Conservation (phyloP, 1,140 invertebrate species). For the Antheraea mylitta region DNA sequence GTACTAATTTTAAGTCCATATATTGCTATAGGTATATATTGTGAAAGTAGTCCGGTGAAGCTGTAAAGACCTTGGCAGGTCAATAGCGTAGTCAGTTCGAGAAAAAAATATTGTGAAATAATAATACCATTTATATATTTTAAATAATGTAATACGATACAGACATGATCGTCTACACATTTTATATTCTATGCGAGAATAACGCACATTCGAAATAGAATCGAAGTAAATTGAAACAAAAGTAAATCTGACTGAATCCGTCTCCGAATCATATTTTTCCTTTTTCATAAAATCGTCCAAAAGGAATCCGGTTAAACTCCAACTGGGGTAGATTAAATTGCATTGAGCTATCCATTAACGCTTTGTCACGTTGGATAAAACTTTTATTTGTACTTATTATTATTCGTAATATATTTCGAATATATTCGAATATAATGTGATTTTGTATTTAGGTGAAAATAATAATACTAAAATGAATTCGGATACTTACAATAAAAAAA, state of each 20-base stretch:
- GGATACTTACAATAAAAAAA: no score
- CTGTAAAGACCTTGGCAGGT: no score
- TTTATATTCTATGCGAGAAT: background rate
- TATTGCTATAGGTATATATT: no score
- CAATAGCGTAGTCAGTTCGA: no score
- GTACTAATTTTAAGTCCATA: no score
- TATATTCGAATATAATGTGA: conserved; percentile 65
- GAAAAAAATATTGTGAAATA: no score
- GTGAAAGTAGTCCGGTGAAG: no score
- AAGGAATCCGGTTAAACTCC: conserved; percentile 59
- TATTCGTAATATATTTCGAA: conserved; percentile 75
- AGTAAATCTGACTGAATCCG: conserved; percentile 2
- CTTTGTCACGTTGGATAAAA: conserved; percentile 78
- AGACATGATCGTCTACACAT: background rate
- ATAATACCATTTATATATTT: no score
- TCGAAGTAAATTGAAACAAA: conserved; percentile 1
- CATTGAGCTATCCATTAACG: conserved; percentile 77
- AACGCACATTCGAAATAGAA: background rate
- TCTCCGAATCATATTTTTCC: conserved; percentile 4
- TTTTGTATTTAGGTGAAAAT: background rate
- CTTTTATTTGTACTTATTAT: conserved; percentile 55
- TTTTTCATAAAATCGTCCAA: conserved; percentile 13
- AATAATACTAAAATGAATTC: no score
- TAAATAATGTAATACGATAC: background rate
- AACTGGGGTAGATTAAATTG: conserved; percentile 74